Evolutionary conservation across 2,113 vertebrate species (phyloP), one percentile per base, ranked within the genome.

Genomic region (Motacilla tschutschensis): DNA sequence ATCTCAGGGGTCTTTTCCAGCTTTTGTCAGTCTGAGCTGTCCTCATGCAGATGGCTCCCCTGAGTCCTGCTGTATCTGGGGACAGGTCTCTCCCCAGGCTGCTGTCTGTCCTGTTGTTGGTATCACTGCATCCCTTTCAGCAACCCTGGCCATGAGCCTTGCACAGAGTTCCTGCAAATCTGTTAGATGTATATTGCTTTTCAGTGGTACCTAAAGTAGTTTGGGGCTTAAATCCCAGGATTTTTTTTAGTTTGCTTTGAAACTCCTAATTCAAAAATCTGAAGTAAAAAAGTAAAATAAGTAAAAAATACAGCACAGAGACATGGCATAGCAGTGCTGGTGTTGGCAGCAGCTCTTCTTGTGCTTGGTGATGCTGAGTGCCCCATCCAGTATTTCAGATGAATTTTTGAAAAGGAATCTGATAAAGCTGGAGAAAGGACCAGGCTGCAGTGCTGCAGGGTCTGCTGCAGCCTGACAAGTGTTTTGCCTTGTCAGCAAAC

Each of bases 1-100:
- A 46, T 79, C 38, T 72, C 21, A 51, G 28, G 12, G 13, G 19
- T 65, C 19, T 51, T 65, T 31, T 46, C 44, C 46, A 65, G 3
- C 28, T 33, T 58, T 1, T 13, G 5, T 59, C 5, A 11, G 58
- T 33, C 29, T 40, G 13, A 46, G 33, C 50, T 57, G 28, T 36
- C 46, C 33, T 75, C 0, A 0, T 43, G 33, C 21, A 28, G 50
- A 15, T 60, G 21, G 12, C 19, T 72, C 15, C 38, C 1, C 1
- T 28, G 22, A 25, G 12, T 29, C 2, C n/a, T 36, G 36, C 41
- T 51, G 11, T 47, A 19, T 33, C 4, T 0, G 0, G 24, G 57
- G 28, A 33, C 51, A 40, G n/a, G 5, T n/a, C 9, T 70, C 17
- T 85, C 24, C 35, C 5, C 51, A 38, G 46, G 17, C 55, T 92